Evolutionary conservation across 2,113 vertebrate genomes (phyloP), one percentile per base, ranked within the genome.

Genomic region (Cololabis saira): DNA sequence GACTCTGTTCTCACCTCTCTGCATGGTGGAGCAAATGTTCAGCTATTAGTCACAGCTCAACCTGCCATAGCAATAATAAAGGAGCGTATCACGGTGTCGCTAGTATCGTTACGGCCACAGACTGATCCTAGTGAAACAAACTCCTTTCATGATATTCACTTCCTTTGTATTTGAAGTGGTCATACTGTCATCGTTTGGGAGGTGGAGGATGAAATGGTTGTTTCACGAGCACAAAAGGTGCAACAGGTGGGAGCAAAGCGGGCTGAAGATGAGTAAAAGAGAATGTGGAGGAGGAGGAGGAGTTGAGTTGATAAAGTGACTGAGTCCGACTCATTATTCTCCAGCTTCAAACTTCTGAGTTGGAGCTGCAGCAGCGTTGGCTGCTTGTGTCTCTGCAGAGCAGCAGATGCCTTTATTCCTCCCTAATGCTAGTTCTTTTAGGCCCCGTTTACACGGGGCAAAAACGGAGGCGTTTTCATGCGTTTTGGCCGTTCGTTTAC

Each of bases 1-100:
- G 90, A 48, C 56, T 93, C 92, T 24, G 88, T 90, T 24, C 94
- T 94, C 63, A 82, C 86, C 56, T 96, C 93, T 84, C 96, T 97
- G 91, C 67, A 63, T 2, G 11, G 27, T 67, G 33, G 60, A 73
- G 72, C 21, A 83, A 62, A 74, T 5, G 21, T 37, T 52, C 21
- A 37, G 27, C 75, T 5, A 54, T 40, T 67, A n/a, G 50, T 63
- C 40, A 50, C 48, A 52, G 19, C 44, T 42, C 47, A 42, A 48
- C 12, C n/a, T 30, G 41, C 10, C 5, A 44, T 11, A n/a, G 33
- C 22, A 16, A 11, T 16, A 50, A 37, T 12, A 22, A 55, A 43
- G 17, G 6, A 42, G 41, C 27, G 19, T 3, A 16, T 37, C 51
- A 41, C 8, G 1, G 66, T 49, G 13, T 7, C 27, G 15, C 4